Conservation (phyloP, 2,888 invertebrate species). For the Anticlea derivata region DNA sequence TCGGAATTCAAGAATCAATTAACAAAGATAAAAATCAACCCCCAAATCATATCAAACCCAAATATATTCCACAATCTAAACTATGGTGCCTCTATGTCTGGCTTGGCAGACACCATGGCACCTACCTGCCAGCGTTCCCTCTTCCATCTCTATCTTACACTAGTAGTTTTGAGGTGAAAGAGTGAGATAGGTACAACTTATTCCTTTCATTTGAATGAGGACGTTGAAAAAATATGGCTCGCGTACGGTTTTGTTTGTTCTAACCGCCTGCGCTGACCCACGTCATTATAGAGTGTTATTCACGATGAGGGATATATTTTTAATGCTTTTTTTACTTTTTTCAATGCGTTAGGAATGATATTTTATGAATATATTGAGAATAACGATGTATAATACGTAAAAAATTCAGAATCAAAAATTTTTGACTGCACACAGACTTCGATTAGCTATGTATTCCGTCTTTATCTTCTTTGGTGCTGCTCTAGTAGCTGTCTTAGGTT, state of each 20-base stretch:
- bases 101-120: constrained; percentile 72
- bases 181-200: constrained; percentile 36
- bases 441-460: too few relatives aligned
- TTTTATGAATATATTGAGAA: constrained; percentile 74
- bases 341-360: constrained; percentile 76
- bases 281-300: constrained; percentile 81
- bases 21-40: constrained; percentile 27
- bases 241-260: constrained; percentile 69
- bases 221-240: constrained; percentile 52
- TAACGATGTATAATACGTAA: constrained; percentile 57
- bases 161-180: not conserved
- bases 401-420: constrained; percentile 24
- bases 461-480: too few relatives aligned
- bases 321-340: constrained; percentile 66
- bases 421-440: too few relatives aligned
- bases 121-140: constrained; percentile 73
- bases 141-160: constrained; percentile 47
- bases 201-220: constrained; percentile 51
- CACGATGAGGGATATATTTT: constrained; percentile 80
- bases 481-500: too few relatives aligned
- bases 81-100: constrained; percentile 77
- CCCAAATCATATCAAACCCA: constrained; percentile 44
- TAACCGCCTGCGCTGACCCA: constrained; percentile 79
- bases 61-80: constrained; percentile 51
- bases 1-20: constrained; percentile 37